A percentile compares a stretch with the other conserved stretches of the same genome.
phyloP scores from a whole-genome alignment of 2,888 invertebrate species.

The Drosophila anomalata region DNA sequence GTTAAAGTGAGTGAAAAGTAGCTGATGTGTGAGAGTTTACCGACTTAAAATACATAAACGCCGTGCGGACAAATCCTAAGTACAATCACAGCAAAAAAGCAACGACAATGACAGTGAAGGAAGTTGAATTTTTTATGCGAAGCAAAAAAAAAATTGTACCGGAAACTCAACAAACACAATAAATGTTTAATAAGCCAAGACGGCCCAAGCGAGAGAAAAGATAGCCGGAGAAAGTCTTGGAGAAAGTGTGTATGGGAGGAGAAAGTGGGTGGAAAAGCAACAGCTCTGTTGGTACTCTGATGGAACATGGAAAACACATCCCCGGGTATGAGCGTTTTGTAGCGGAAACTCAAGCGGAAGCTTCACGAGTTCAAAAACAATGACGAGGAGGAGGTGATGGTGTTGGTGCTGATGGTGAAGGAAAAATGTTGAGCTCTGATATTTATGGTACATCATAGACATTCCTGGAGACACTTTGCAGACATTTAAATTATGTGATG shows the following conservation, averaged over 20 bases:
- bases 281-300: background rate
- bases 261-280: slow-evolving; percentile 15
- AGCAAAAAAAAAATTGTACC: slow-evolving; percentile 74
- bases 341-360: slow-evolving; percentile 68
- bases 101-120: slow-evolving; percentile 26
- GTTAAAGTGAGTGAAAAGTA: background rate
- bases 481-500: slow-evolving; percentile 44
- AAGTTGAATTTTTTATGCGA: slow-evolving; percentile 49
- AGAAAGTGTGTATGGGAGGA: slow-evolving; percentile 1
- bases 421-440: slow-evolving; percentile 14
- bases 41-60: slow-evolving; percentile 5
- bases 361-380: slow-evolving; percentile 45
- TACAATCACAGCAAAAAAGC: background rate
- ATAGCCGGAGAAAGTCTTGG: slow-evolving; percentile 4
- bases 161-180: slow-evolving; percentile 75
- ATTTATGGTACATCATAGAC: slow-evolving; percentile 42
- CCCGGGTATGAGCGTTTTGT: slow-evolving; percentile 32
- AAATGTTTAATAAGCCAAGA: slow-evolving; percentile 77
- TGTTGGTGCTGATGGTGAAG: background rate
- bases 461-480: slow-evolving; percentile 45
- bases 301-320: slow-evolving; percentile 5
- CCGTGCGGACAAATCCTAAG: background rate
- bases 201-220: slow-evolving; percentile 42
- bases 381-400: slow-evolving; percentile 3
- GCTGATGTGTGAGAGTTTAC: background rate